Evolutionary conservation across 2,113 vertebrate genomes (phyloP), one percentile per base, ranked within the genome.

Genomic region (Desmodus rotundus): DNA sequence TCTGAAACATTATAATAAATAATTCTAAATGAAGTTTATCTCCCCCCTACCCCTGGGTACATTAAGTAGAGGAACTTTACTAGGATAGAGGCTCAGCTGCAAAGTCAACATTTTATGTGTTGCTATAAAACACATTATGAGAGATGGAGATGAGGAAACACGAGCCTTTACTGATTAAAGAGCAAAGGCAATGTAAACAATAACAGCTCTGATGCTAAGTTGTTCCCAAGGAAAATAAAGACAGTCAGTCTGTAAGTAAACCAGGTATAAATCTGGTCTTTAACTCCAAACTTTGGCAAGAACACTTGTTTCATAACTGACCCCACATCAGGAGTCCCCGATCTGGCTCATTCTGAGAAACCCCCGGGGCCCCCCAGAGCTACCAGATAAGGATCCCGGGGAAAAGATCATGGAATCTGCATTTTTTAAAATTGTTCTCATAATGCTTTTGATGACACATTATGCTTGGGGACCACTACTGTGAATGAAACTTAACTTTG

Each of bases 81-180:
- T 28, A 38, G 19, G 50, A 50, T 24, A 14, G 1, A 50, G 73
- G 8, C 3, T 87, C 5, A 41, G 15, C n/a, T 78, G 10, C 43
- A 96, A 95, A 95, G 38, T 43, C 36, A 68, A 36, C 22, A 83
- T 87, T 93, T 61, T 74, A 24, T 82, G 28, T 43, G 52, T 65
- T 15, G 1, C 41, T 76, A 65, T 87, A 90, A 92, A 93, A 85
- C 41, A 93, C 2, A 26, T 61, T 68, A 81, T 17, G 65, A 94
- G 63, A 31, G 16, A 74, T 3, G 15, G 12, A 74, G 38, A 91
- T 56, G 36, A 92, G 61, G 24, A 20, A 90, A 58, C 24, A 56
- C 33, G n/a, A 77, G 43, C 3, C 2, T 85, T 38, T 31, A 68
- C 28, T 93, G 52, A 74, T 74, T 16, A 78, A 43, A 88, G 87